Evolutionary conservation across 1,140 invertebrate species (phyloP), one percentile per base, ranked within the genome.

Genomic region (Meloidogyne exigua): DNA sequence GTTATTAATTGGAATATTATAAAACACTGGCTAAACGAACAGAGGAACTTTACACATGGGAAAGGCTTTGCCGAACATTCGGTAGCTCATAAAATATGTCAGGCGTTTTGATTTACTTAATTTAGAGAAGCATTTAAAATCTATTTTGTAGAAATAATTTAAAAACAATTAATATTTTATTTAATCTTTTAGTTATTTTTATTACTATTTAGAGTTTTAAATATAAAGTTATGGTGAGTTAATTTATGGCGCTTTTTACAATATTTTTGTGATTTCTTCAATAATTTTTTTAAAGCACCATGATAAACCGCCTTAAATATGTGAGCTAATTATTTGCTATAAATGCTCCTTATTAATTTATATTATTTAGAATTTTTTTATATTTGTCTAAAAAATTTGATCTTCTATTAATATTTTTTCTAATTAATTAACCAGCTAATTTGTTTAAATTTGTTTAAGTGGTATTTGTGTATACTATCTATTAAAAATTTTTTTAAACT

Each of bases 381-480:
- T 18, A 18, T 57, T 57, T 57, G 49, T 18, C n/a, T 57, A 57
- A 57, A 39, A 67, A 67, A 32, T 67, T 67, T 67, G 36, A 18
- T 67, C 13, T n/a, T 67, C 7, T 67, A 21, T 26, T 39, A 32
- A 67, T 11, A 32, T n/a, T 67, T 39, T 5, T 67, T n/a, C n/a
- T n/a, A n/a, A n/a, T 26, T 25, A 21, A 15, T 25, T 21, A 67
- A 66, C 23, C 12, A 21, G 26, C 1, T 67, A 32, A 32, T 67
- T 25, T 67, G 4, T 57, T 67, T 15, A 67, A 67, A 25, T 21
- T 66, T 66, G 21, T 66, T 66, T 12, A 2, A 66, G 5, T 21
- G 4, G n/a, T 3, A 67, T 67, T 49, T 49, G 13, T 49, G 1
- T 49, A 18, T 18, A 49, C 18, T 25, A n/a, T 65, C 10, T 28